A percentile compares a stretch with the other conserved stretches of the same genome.
Evolutionary conservation across 2,888 invertebrate genomes (phyloP).

Genomic region (Physocephala rufipes): DNA sequence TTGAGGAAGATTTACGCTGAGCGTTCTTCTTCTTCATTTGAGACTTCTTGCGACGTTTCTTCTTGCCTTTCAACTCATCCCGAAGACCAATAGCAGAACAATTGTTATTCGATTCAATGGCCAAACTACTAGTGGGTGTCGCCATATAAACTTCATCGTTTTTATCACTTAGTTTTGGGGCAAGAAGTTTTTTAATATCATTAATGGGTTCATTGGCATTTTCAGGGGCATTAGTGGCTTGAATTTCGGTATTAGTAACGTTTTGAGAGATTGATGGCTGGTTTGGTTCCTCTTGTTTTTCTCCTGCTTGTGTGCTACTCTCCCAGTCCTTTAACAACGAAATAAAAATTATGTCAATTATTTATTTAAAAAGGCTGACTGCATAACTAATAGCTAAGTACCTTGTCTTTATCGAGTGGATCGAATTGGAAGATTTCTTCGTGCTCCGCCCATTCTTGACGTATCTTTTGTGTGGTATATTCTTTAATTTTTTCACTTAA

Average conservation of each 20-base stretch:
- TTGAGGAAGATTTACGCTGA: slow-evolving; percentile 74
- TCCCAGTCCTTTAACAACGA: slow-evolving; percentile 50
- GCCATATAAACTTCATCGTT: slow-evolving; percentile 5
- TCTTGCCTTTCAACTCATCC: slow-evolving; percentile 72
- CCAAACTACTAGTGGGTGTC: slow-evolving; percentile 16
- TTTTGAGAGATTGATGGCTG: not conserved
- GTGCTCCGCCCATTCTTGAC: slow-evolving; percentile 66
- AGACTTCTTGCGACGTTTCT: slow-evolving; percentile 81
- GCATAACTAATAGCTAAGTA: slow-evolving; percentile 24
- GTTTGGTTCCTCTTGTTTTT: slow-evolving; percentile 32
- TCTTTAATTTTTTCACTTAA: slow-evolving; percentile 60
- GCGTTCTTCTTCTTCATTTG: slow-evolving; percentile 82
- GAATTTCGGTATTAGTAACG: not conserved
- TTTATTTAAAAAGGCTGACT: slow-evolving; percentile 1
- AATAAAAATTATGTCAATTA: slow-evolving; percentile 4
- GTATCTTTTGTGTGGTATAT: slow-evolving; percentile 64
- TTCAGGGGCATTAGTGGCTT: slow-evolving; percentile 19
- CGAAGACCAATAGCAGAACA: slow-evolving; percentile 35
- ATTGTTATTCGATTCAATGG: slow-evolving; percentile 25
- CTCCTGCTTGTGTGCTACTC: slow-evolving; percentile 51
- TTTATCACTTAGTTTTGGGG: slow-evolving; percentile 24
- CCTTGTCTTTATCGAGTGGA: slow-evolving; percentile 51
- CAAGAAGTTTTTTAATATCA: slow-evolving; percentile 1
- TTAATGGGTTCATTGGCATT: slow-evolving; percentile 17
- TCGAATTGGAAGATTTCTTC: slow-evolving; percentile 64